phyloP scores from a whole-genome alignment of 1,140 invertebrate genomes.

The Heliconius hewitsoni region DNA sequence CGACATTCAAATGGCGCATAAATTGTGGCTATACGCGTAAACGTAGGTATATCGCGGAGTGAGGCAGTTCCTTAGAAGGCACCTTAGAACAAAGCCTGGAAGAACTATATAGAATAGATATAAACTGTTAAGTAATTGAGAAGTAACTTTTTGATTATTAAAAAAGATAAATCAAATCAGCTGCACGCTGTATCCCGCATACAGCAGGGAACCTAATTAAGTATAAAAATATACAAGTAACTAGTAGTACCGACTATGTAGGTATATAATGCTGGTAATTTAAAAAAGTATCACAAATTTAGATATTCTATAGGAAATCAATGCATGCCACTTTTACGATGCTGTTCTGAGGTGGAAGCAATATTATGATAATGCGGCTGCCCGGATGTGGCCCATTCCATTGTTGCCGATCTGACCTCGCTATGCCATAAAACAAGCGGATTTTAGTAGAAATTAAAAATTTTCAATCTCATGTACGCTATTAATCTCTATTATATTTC shows the following conservation, averaged over 20 bases:
- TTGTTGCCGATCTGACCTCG: slow-evolving; percentile 78
- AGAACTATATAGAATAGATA: background rate
- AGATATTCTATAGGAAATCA: background rate
- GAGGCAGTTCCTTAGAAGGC: slow-evolving; percentile 24
- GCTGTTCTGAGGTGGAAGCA: slow-evolving; percentile 64
- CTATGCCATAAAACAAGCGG: slow-evolving; percentile 55
- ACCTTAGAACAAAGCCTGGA: background rate
- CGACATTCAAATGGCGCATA: slow-evolving; percentile 51
- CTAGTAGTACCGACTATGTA: too few relatives aligned
- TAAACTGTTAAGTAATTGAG: too few relatives aligned
- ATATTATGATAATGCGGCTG: slow-evolving; percentile 73
- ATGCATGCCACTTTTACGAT: background rate
- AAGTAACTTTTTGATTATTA: background rate
- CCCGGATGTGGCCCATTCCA: slow-evolving; percentile 78
- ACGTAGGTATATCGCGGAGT: slow-evolving; percentile 38
- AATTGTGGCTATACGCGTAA: slow-evolving; percentile 46
- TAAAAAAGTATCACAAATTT: background rate
- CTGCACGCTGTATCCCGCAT: too few relatives aligned
- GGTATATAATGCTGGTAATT: background rate
- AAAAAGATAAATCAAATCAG: too few relatives aligned
- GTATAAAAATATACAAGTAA: too few relatives aligned
- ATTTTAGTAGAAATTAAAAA: slow-evolving; percentile 64
- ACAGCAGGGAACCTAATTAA: too few relatives aligned
- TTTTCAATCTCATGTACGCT: slow-evolving; percentile 23
- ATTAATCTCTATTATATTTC: slow-evolving; percentile 9